Evolutionary conservation across 2,888 invertebrate species (phyloP), one percentile per base, ranked within the genome.

Genomic region (Hecatera dysodea): DNA sequence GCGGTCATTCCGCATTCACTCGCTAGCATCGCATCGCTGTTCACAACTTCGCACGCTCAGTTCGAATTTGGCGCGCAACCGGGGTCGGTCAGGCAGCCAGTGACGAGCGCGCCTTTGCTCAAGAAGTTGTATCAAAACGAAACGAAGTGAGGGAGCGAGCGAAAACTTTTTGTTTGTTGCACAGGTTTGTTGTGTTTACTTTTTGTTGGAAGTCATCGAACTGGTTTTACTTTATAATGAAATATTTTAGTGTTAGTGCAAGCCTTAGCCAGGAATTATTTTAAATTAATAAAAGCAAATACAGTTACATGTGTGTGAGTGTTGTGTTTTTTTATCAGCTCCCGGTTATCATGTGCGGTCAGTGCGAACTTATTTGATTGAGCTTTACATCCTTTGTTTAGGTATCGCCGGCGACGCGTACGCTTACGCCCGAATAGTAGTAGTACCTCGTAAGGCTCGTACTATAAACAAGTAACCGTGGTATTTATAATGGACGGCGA

Each of bases 301-400:
- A 66, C 48, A 68, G 69, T 75, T 72, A 59, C 2, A 85, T 84
- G 90, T 93, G 90, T 84, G 90, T 91, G 82, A 80, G 82, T 90
- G 81, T 87, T 83, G 88, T 87, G 86, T 88, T 92, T 90, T 88
- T 90, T 90, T 92, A 90, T 89, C 91, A 90, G 88, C 83, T 84
- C 83, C 88, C 89, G 87, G 90, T 91, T 94, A 94, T 93, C 92
- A 84, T 83, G 87, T 87, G 87, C 86, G 88, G 85, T 89, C 90
- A 87, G 88, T 88, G 92, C 90, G 90, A 94, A 94, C 92, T 94
- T 93, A 90, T 89, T 91, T 91, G 87, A 93, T 91, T 92, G 88
- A 93, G 92, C 92, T 93, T 88, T 68, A 87, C 90, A 91, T 94
- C 94, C 94, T 94, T 95, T 95, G 95, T 95, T 93, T 93, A 93